These are phyloP conservation scores for Hyalella azteca DNA, from an alignment of 2,888 invertebrate species.

Conservation along the genomic window DNA sequence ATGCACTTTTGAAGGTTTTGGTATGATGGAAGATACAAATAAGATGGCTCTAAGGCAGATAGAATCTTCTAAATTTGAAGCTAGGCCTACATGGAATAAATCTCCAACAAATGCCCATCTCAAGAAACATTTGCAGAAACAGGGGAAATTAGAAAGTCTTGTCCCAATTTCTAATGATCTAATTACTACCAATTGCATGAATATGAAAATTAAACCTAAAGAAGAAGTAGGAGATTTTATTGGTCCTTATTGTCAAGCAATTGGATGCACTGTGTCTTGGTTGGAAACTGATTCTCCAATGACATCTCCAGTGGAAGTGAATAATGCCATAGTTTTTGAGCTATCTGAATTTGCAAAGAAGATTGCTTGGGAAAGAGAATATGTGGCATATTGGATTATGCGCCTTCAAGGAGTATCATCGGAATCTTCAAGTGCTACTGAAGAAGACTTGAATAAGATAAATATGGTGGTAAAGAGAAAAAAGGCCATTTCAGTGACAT, in stretches of 20 bases:
- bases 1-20: too few species aligned
- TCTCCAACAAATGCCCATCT: too few species aligned
- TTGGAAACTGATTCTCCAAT: constrained; percentile 44
- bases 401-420: constrained; percentile 38
- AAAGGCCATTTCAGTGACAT: constrained; percentile 50
- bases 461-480: constrained; percentile 48
- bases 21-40: too few species aligned
- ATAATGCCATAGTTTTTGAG: constrained; percentile 52
- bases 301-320: constrained; percentile 18
- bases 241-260: constrained; percentile 43
- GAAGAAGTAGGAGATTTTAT: constrained; percentile 43
- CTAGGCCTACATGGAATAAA: too few species aligned
- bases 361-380: constrained; percentile 47
- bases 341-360: constrained; percentile 52
- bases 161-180: too few species aligned
- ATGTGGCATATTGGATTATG: constrained; percentile 48
- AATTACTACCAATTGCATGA: too few species aligned
- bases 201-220: not conserved
- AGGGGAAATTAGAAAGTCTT: too few species aligned
- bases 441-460: constrained; percentile 49
- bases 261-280: constrained; percentile 51
- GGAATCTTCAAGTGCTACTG: not conserved
- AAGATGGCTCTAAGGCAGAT: too few species aligned
- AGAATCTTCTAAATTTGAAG: too few species aligned
- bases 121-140: too few species aligned